Conservation (phyloP, 2,113 vertebrate species). For the Pogona vitticeps region DNA sequence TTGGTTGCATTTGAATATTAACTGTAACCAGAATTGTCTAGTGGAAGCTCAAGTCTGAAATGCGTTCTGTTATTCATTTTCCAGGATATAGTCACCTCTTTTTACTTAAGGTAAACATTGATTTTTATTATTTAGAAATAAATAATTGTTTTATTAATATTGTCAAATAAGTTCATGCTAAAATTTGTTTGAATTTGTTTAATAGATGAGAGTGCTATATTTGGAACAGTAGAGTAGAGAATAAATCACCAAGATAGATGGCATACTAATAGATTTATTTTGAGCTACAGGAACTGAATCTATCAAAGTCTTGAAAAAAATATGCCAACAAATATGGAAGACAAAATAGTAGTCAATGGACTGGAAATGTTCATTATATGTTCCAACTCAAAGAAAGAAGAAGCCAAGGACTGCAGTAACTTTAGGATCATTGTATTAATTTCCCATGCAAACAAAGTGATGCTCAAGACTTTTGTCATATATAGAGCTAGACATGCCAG, state of each 20-base stretch:
- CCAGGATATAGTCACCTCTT: background rate
- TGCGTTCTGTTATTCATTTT: background rate
- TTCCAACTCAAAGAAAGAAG: too few species aligned
- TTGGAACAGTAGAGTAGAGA: background rate
- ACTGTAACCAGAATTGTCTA: background rate
- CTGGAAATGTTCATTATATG: too few species aligned
- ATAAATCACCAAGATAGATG: background rate
- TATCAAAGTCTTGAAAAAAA: too few species aligned
- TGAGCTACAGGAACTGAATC: too few species aligned
- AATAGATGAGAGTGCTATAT: background rate
- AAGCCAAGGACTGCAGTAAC: too few species aligned
- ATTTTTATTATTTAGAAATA: background rate
- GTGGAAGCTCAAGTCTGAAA: background rate
- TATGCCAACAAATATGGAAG: background rate
- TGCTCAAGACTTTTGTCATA: too few species aligned
- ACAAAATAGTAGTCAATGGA: too few species aligned
- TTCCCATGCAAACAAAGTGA: too few species aligned
- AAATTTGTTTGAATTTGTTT: background rate
- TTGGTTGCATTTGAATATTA: background rate
- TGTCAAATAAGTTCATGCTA: background rate
- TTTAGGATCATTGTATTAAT: too few species aligned
- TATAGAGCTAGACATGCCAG: too few species aligned
- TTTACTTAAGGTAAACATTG: background rate
- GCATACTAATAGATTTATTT: too few species aligned
- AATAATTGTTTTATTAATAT: background rate